A percentile compares a stretch with the other conserved stretches of the same genome.
phyloP scores from a whole-genome alignment of 2,797 vertebrate species.

The Sebastes diploproa region DNA sequence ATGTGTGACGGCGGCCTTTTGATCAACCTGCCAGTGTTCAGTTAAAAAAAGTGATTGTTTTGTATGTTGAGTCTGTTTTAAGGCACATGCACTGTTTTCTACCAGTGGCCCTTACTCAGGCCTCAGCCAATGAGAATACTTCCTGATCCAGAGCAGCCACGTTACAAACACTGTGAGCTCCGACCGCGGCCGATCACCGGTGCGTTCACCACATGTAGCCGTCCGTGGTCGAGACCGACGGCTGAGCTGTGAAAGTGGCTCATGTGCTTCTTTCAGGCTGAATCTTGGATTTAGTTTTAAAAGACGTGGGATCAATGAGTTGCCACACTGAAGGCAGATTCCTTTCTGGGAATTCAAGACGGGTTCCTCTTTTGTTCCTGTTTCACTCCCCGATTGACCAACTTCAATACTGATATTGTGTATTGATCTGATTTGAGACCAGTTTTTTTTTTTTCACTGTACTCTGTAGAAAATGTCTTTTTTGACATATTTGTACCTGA shows the following conservation, averaged over 20 bases:
- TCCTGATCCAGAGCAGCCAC: background rate
- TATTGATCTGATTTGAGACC: constrained; percentile 17
- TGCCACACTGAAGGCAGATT: background rate
- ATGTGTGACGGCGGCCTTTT: background rate
- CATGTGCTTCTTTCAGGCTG: background rate
- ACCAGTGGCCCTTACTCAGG: constrained; percentile 32
- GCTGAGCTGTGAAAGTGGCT: background rate
- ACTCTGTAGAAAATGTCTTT: background rate
- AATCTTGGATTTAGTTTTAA: background rate
- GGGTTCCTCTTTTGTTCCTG: background rate
- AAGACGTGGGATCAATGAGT: background rate
- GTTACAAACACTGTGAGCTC: constrained; percentile 26
- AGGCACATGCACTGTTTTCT: constrained; percentile 25
- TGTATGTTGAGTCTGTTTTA: constrained; percentile 6
- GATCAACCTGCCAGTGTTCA: background rate
- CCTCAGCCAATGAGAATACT: background rate
- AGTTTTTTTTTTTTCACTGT: constrained; percentile 15
- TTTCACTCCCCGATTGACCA: background rate
- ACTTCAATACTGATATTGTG: constrained; percentile 12
- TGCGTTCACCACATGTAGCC: background rate
- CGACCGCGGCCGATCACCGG: background rate
- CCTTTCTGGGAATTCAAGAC: background rate
- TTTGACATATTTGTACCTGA: constrained; percentile 15
- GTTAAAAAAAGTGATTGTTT: constrained; percentile 2
- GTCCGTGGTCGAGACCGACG: background rate